These are phyloP conservation scores for Tetraodon nigroviridis DNA, from an alignment of 2,113 vertebrate species.

Conservation along the genomic window DNA sequence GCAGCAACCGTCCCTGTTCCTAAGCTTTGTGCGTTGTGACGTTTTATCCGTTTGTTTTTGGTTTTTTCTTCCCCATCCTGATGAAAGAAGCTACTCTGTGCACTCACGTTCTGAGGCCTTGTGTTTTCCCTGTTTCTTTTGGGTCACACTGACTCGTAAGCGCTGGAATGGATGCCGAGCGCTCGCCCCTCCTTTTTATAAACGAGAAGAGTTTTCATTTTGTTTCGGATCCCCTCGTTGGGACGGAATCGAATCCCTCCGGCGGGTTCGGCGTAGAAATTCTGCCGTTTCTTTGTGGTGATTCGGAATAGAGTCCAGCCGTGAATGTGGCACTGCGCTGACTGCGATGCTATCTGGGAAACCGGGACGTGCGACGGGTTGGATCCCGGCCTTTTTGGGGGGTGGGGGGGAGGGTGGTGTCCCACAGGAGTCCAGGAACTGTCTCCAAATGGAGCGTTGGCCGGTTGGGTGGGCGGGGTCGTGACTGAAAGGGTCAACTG, in stretches of 20 bases:
- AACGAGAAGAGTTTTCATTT: constrained; percentile 56
- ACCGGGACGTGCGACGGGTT: constrained; percentile 1
- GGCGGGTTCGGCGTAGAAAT: background rate
- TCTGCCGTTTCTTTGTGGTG: background rate
- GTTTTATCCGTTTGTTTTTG: constrained; percentile 17
- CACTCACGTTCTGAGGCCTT: constrained; percentile 24
- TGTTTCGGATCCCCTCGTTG: background rate
- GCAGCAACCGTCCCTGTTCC: constrained; percentile 66
- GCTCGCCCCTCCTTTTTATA: constrained; percentile 41
- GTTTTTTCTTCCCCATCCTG: constrained; percentile 48
- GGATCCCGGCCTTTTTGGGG: background rate
- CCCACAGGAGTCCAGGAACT: constrained; percentile 15
- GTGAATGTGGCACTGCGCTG: constrained; percentile 24
- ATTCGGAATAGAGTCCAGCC: constrained; percentile 14
- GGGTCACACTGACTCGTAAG: constrained; percentile 28
- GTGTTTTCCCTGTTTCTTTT: constrained; percentile 3
- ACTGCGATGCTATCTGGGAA: constrained; percentile 58
- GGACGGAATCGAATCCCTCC: too few relatives aligned
- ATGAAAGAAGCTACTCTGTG: constrained; percentile 56
- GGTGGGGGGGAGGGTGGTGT: background rate
- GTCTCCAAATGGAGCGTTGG: constrained; percentile 13
- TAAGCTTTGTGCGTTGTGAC: constrained; percentile 76
- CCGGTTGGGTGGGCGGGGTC: too few relatives aligned
- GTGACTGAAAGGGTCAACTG: constrained; percentile 45
- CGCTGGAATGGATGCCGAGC: constrained; percentile 51